These are phyloP conservation scores for Phainopepla nitens DNA, from an alignment of 2,113 vertebrate genomes.

Conservation along the genomic window DNA sequence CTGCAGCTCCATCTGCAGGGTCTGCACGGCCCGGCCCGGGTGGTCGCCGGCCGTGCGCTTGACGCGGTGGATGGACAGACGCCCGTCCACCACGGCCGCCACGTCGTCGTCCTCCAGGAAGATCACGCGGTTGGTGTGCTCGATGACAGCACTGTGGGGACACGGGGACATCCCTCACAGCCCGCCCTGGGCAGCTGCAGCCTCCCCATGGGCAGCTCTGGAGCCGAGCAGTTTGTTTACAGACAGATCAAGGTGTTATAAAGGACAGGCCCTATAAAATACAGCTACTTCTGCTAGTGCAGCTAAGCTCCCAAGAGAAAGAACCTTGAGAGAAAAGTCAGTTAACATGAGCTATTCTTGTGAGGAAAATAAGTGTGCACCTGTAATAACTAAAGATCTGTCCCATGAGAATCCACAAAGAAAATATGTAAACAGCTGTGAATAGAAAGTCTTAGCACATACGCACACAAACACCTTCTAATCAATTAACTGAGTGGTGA, in stretches of 20 bases:
- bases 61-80: conserved; percentile 95
- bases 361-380: not conserved
- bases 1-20: conserved; percentile 97
- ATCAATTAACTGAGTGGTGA: not conserved
- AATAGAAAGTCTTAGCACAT: rapidly evolving
- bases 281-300: too few relatives aligned
- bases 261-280: too few relatives aligned
- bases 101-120: conserved; percentile 98
- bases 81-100: conserved; percentile 87
- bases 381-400: not conserved
- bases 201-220: too few relatives aligned
- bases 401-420: not conserved
- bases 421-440: not conserved
- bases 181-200: not conserved
- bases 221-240: too few relatives aligned
- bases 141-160: conserved; percentile 86
- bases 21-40: conserved; percentile 91
- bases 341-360: too few relatives aligned
- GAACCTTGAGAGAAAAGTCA: too few relatives aligned
- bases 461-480: not conserved
- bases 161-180: not conserved
- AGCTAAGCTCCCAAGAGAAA: too few relatives aligned
- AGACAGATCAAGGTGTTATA: too few relatives aligned
- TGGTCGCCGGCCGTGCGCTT: conserved; percentile 90
- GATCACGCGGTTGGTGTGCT: conserved; percentile 95